Evolutionary conservation across 2,797 vertebrate genomes (phyloP), one percentile per base, ranked within the genome.

Genomic region (Sebastes melanostomus): DNA sequence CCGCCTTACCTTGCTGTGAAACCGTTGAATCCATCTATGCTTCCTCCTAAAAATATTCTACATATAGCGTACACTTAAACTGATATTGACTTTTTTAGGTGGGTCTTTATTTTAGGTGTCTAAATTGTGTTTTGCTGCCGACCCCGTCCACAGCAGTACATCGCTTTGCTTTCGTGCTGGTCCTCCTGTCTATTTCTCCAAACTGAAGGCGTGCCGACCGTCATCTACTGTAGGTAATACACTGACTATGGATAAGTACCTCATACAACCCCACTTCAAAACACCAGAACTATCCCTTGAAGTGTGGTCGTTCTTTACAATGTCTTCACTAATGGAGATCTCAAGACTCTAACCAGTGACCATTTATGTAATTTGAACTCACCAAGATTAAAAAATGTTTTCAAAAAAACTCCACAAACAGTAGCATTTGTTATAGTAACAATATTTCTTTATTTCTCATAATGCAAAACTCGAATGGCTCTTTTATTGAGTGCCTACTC

Each of bases 231-330:
- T 52, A 52, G 18, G 0, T 52, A n/a, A 52, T n/a, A 52, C 50
- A 52, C 50, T 52, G 8, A 52, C 50, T 52, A 2, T 46, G 38
- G 14, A 46, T 9, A 52, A n/a, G 50, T n/a, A 52, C 50, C 50
- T 52, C 50, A 52, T n/a, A 52, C 4, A 52, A 46, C 14, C 6
- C 42, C 42, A 46, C 42, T 46, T 1, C 6, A 46, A 52, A n/a
- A n/a, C 18, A 52, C 18, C 50, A 0, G 0, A n/a, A 52, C 18
- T n/a, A 5, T n/a, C 50, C 50, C 50, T 52, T 52, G 1, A 20
- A 22, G 6, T 34, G 8, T 34, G 25, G 25, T 22, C 20, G 0
- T 55, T 46, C 14, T 25, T 71, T n/a, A 54, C 8, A 25, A 1
- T 6, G 5, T 24, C 59, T 46, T 10, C 12, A 24, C n/a, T 5